Evolutionary conservation across 2,888 invertebrate genomes (phyloP).

Genomic region (Gandaritis pyraliata): DNA sequence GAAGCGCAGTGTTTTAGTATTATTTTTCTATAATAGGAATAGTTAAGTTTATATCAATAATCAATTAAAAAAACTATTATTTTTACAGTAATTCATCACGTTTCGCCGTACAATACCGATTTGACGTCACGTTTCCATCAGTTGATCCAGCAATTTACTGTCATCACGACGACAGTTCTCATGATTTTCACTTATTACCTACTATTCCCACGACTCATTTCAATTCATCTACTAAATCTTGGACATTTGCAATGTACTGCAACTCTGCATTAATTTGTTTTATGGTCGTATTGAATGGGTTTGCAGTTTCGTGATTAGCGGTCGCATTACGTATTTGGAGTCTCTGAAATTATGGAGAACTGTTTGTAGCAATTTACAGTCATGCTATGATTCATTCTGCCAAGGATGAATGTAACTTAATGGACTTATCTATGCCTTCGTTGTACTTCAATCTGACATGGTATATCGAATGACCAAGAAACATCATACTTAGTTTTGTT

Average conservation of each 20-base stretch:
- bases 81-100: slow-evolving; percentile 25
- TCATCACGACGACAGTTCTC: slow-evolving; percentile 66
- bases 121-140: slow-evolving; percentile 35
- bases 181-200: slow-evolving; percentile 66
- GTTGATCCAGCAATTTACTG: slow-evolving; percentile 45
- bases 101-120: slow-evolving; percentile 26
- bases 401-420: slow-evolving; percentile 32
- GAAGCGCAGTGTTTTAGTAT: no score
- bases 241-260: slow-evolving; percentile 34
- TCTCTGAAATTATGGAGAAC: slow-evolving; percentile 38
- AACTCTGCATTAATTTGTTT: slow-evolving; percentile 37
- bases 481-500: not conserved
- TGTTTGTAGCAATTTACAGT: slow-evolving; percentile 29
- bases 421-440: slow-evolving; percentile 17
- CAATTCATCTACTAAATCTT: slow-evolving; percentile 52
- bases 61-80: slow-evolving; percentile 10
- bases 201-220: slow-evolving; percentile 64
- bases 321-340: slow-evolving; percentile 40
- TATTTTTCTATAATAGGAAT: no score
- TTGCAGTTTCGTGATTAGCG: slow-evolving; percentile 45
- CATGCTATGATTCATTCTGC: slow-evolving; percentile 30
- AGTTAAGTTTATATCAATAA: not conserved
- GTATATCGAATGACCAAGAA: not conserved
- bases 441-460: slow-evolving; percentile 17
- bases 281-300: slow-evolving; percentile 37